Evolutionary conservation across 2,797 vertebrate species (phyloP).

Genomic region (Gobionotothen gibberifrons): DNA sequence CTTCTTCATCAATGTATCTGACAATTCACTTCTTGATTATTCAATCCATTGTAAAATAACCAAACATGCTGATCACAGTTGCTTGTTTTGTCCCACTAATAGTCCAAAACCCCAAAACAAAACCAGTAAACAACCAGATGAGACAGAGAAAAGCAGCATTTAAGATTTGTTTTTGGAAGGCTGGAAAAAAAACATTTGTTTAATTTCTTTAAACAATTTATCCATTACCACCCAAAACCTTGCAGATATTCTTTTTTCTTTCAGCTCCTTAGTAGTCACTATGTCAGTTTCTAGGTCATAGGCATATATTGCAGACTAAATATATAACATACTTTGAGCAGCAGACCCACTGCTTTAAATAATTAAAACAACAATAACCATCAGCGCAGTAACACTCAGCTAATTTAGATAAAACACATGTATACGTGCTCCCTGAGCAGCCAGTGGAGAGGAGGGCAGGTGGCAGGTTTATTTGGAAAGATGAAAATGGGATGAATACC

Average conservation of each 20-base stretch:
- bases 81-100: background rate
- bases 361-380: constrained; percentile 17
- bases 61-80: background rate
- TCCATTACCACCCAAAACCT: background rate
- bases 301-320: constrained; percentile 5
- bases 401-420: constrained; percentile 59
- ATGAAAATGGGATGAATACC: constrained; percentile 84
- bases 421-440: constrained; percentile 40
- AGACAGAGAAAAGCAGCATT: background rate
- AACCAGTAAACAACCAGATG: background rate
- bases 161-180: background rate
- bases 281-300: background rate
- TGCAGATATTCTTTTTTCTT: background rate
- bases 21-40: background rate
- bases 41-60: background rate
- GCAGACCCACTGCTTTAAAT: constrained; percentile 21
- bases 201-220: background rate
- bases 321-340: background rate
- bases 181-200: background rate
- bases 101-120: background rate
- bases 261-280: background rate
- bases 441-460: constrained; percentile 66
- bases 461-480: constrained; percentile 81
- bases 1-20: background rate
- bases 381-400: constrained; percentile 28